phyloP scores from a whole-genome alignment of 2,888 invertebrate species.

The Diplazon laetatorius region DNA sequence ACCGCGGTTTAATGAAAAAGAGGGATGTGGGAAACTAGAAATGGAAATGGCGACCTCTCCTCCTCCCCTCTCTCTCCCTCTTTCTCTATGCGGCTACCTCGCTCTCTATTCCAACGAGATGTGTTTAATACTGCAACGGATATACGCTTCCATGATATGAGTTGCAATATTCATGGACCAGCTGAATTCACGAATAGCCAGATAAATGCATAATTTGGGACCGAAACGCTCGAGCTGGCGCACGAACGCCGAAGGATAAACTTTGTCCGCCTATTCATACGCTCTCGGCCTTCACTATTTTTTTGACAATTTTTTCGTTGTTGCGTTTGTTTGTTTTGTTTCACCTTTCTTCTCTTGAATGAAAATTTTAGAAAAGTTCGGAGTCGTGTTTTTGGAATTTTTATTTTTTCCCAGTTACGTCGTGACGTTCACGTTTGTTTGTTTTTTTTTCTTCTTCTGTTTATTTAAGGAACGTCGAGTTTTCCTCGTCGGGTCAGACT shows the following conservation, averaged over 20 bases:
- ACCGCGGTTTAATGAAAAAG: background rate
- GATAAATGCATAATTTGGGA: conserved; percentile 66
- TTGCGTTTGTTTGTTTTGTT: no score
- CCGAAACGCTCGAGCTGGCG: background rate
- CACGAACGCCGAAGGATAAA: conserved; percentile 51
- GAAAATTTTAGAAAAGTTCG: background rate
- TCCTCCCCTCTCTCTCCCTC: background rate
- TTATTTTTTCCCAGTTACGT: background rate
- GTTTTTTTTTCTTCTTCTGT: background rate
- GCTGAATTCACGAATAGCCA: conserved; percentile 68
- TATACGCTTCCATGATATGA: conserved; percentile 62
- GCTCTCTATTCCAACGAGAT: background rate
- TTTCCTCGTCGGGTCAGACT: conserved; percentile 8
- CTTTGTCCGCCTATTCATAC: conserved; percentile 53
- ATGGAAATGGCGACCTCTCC: conserved; percentile 1
- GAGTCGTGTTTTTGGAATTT: background rate
- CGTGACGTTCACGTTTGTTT: background rate
- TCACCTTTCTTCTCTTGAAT: background rate
- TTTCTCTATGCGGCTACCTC: no score
- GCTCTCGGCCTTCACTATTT: background rate
- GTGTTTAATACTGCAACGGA: conserved; percentile 28
- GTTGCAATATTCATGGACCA: conserved; percentile 68
- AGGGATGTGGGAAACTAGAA: background rate
- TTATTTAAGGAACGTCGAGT: no score
- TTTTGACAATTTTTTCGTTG: conserved; percentile 7